Evolutionary conservation across 2,888 invertebrate genomes (phyloP).

Genomic region (Dasysyrphus tricinctus): DNA sequence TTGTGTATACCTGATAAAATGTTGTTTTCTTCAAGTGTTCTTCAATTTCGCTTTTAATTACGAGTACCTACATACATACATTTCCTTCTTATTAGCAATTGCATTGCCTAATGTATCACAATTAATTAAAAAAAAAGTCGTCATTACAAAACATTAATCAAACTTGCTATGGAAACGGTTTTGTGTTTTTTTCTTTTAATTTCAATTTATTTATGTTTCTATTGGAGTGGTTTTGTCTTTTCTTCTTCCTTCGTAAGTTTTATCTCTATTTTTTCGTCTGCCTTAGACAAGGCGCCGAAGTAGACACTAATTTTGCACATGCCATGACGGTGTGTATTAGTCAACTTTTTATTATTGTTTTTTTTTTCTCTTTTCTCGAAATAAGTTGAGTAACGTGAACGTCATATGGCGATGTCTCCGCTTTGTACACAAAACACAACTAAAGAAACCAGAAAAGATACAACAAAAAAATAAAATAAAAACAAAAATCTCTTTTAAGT

Average conservation of each 20-base stretch:
- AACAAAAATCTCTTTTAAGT: conserved; percentile 4
- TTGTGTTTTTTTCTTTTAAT: not conserved
- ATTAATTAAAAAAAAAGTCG: conserved; percentile 50
- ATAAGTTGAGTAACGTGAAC: conserved; percentile 45
- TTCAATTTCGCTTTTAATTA: conserved; percentile 3
- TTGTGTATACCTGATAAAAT: too few relatives aligned
- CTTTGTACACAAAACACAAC: conserved; percentile 53
- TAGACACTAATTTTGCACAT: conserved; percentile 63
- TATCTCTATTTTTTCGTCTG: conserved; percentile 28
- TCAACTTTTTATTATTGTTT: conserved; percentile 42
- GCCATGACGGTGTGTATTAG: conserved; percentile 42
- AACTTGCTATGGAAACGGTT: conserved; percentile 33
- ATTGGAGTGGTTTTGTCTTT: not conserved
- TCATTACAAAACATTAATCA: conserved; percentile 56
- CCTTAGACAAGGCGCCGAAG: conserved; percentile 57
- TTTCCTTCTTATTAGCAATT: conserved; percentile 43
- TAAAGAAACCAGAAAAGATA: conserved; percentile 4
- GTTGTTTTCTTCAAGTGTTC: too few relatives aligned
- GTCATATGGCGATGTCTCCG: conserved; percentile 59
- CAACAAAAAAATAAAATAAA: conserved; percentile 1
- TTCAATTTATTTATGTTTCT: conserved; percentile 27
- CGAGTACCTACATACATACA: not conserved
- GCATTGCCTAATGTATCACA: conserved; percentile 52
- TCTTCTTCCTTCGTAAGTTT: conserved; percentile 25
- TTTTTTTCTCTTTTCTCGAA: conserved; percentile 9